Conservation (phyloP, 2,797 vertebrate species). For the Hirundo rustica region DNA sequence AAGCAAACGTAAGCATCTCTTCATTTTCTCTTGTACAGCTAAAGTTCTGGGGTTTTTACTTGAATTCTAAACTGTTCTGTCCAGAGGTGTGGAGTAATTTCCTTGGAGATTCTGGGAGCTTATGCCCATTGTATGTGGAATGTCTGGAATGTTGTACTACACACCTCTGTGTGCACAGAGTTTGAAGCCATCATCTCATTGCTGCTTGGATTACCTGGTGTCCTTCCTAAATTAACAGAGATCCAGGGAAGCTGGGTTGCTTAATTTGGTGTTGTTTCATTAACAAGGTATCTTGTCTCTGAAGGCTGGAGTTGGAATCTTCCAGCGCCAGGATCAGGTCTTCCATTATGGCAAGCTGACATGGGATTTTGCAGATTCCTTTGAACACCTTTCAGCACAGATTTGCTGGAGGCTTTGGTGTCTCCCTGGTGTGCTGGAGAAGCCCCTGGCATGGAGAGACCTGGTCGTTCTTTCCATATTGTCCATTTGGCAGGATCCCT, state of each 20-base stretch:
- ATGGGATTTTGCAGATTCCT: accelerated
- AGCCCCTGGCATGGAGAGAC: too few species aligned
- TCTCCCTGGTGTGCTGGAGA: neutral
- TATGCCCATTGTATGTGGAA: neutral
- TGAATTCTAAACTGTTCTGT: neutral
- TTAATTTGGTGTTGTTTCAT: neutral
- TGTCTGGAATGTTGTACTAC: neutral
- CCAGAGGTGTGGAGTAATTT: neutral
- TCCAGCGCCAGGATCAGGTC: neutral
- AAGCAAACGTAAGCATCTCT: neutral
- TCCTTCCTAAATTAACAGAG: neutral
- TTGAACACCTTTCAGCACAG: neutral
- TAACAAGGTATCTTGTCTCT: neutral
- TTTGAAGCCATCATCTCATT: neutral
- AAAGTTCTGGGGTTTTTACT: neutral
- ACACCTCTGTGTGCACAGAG: neutral
- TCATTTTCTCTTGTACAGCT: neutral
- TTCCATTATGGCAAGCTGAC: neutral
- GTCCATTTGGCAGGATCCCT: neutral
- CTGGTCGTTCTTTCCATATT: neutral
- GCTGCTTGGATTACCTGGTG: neutral
- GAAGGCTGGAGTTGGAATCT: neutral
- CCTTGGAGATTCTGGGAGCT: neutral
- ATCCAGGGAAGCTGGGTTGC: neutral
- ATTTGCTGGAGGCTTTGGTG: neutral